Evolutionary conservation across 2,113 vertebrate species (phyloP).

Genomic region (Suncus etruscus): DNA sequence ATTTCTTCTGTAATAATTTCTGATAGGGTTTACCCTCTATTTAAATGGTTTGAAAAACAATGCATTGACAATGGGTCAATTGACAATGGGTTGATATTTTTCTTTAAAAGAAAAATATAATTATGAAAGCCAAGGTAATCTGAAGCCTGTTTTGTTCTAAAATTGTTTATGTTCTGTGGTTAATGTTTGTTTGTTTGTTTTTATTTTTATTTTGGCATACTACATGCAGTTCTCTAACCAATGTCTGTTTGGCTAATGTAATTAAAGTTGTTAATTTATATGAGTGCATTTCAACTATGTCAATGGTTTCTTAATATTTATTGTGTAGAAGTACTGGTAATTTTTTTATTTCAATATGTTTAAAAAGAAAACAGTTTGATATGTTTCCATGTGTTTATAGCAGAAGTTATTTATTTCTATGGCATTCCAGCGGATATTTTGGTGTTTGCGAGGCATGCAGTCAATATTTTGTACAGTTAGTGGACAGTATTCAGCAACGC

Average conservation of each 20-base stretch:
- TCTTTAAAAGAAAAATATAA: constrained; percentile 89
- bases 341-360: constrained; percentile 93
- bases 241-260: constrained; percentile 92
- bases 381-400: constrained; percentile 93
- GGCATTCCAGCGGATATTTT: constrained; percentile 91
- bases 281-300: constrained; percentile 93
- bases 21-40: constrained; percentile 86
- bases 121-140: constrained; percentile 90
- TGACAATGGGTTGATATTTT: constrained; percentile 88
- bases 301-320: constrained; percentile 94
- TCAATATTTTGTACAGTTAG: constrained; percentile 92
- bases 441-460: constrained; percentile 92
- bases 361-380: constrained; percentile 93
- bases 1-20: constrained; percentile 86
- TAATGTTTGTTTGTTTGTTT: constrained; percentile 86
- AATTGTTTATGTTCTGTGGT: constrained; percentile 88
- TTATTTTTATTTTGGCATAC: constrained; percentile 86
- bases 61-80: constrained; percentile 87
- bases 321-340: constrained; percentile 93
- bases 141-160: constrained; percentile 89
- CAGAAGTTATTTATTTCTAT: constrained; percentile 94
- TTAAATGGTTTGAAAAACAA: constrained; percentile 89
- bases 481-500: constrained; percentile 91
- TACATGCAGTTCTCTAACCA: constrained; percentile 92
- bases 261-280: constrained; percentile 95